Percentiles rank a stretch among this genome's conserved stretches.
Conservation (phyloP, 2,113 vertebrate species). For the Coreoperca whiteheadi region DNA sequence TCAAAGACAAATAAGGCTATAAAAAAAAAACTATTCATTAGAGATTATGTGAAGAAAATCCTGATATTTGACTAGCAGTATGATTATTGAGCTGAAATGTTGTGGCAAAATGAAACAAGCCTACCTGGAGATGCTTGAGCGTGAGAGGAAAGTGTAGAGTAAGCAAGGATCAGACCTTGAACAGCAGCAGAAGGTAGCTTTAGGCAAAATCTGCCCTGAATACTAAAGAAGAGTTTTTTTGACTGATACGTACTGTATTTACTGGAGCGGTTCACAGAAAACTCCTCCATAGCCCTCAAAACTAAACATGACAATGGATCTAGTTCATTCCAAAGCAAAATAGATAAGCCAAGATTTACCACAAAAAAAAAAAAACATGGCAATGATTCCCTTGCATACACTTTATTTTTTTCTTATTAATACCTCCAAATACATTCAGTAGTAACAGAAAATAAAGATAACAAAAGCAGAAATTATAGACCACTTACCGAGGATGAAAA, state of each 20-base stretch:
- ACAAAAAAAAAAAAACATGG: too few species aligned
- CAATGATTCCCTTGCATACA: background rate
- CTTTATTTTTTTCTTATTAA: background rate
- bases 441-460: background rate
- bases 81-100: background rate
- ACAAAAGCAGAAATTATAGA: rapidly evolving
- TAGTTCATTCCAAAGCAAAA: background rate
- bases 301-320: background rate
- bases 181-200: background rate
- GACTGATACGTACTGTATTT: background rate
- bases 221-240: background rate
- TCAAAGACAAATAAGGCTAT: background rate
- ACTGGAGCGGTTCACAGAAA: background rate
- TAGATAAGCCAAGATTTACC: background rate
- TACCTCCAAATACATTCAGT: background rate
- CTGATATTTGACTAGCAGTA: background rate
- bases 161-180: conserved; percentile 47
- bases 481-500: conserved; percentile 52
- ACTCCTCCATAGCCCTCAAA: too few species aligned
- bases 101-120: background rate
- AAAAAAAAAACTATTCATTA: background rate
- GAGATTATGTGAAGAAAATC: background rate
- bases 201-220: background rate
- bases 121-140: conserved; percentile 9
- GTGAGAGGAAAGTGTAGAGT: background rate